Base-by-base conservation (phyloP, 2,797 vertebrate species). In the Staurois parvus region DNA sequence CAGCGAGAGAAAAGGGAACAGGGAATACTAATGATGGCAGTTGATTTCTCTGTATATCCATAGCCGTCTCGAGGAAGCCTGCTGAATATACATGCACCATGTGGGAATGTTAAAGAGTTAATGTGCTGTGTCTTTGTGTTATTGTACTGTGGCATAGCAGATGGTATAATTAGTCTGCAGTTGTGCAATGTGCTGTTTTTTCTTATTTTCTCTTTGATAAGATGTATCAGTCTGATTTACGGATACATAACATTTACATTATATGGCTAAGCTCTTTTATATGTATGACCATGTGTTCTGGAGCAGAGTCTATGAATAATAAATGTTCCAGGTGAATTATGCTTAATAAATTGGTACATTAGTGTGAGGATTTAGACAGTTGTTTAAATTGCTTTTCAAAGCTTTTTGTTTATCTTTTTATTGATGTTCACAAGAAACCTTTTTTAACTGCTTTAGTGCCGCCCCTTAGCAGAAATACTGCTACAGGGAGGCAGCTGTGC, bases 51-150 rank as follows among this genome's bases (percentile, higher is more conserved):
- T 48, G 37, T 81, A 66, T 88, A 78, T 66, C 84, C 90, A 29
- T 7, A 87, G 66, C 72, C 91, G 88, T 76, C 68, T 72, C 79
- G 83, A 87, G 83, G 84, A 76, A 26, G 77, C 89, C 48, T 15
- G 78, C 88, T 88, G 90, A 83, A 66, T 48, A 89, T 90, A 92
- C 85, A 82, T 87, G 84, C 86, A 88, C 91, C 90, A 85, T 85
- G 88, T 91, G 91, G 92, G 90, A 91, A 91, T 92, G 92, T 90
- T 92, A 91, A 91, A 90, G 90, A 94, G 92, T 82, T 86, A 86
- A 86, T 85, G 72, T 93, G 89, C 89, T 91, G 75, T 92, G 85
- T 91, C 90, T 86, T 86, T 87, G 87, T 89, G 42, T 76, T 75
- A 26, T 37, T 88, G 85, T 86, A 83, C 89, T 89, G 89, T 89